Evolutionary conservation across 30 jellyfish, hydroid and myxozoan species (phyloP).

Genomic region (Chrysaora quinquecirrha): DNA sequence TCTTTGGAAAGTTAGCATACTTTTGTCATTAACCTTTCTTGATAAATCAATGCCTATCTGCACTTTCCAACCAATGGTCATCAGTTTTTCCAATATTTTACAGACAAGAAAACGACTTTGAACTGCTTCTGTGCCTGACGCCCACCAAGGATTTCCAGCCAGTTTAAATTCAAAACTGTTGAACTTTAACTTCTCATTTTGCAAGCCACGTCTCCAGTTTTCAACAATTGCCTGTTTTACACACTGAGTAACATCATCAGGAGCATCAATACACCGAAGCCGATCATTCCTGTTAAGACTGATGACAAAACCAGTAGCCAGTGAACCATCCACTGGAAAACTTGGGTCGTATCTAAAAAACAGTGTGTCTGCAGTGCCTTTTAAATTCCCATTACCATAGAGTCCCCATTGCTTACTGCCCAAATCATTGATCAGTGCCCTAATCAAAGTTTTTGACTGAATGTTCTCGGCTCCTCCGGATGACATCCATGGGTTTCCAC

Average conservation of each 20-base stretch:
- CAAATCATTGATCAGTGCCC: constrained; percentile 56
- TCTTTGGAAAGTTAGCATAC: constrained; percentile 61
- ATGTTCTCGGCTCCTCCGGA: constrained; percentile 69
- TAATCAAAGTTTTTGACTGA: constrained; percentile 57
- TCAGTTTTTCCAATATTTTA: constrained; percentile 53
- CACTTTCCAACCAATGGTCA: constrained; percentile 71
- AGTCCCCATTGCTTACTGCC: constrained; percentile 60
- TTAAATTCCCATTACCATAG: constrained; percentile 54
- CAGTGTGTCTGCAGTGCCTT: constrained; percentile 64
- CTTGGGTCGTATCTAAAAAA: constrained; percentile 59
- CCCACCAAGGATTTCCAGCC: constrained; percentile 93
- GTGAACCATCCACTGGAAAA: constrained; percentile 35
- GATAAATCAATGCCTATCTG: constrained; percentile 69
- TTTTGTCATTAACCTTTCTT: constrained; percentile 73
- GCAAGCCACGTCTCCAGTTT: constrained; percentile 75
- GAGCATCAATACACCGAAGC: constrained; percentile 72
- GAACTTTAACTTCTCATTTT: constrained; percentile 59
- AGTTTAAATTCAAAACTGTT: constrained; percentile 80
- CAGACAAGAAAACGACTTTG: constrained; percentile 61
- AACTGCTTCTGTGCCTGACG: constrained; percentile 69
- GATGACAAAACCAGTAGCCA: constrained; percentile 59
- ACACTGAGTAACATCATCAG: constrained; percentile 37
- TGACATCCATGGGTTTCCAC: constrained; percentile 77
- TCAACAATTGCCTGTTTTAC: constrained; percentile 50
- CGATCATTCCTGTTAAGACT: constrained; percentile 81